A percentile compares a stretch with the other conserved stretches of the same genome.
Conservation (phyloP, 2,113 vertebrate species). For the Artemisiospiza belli region DNA sequence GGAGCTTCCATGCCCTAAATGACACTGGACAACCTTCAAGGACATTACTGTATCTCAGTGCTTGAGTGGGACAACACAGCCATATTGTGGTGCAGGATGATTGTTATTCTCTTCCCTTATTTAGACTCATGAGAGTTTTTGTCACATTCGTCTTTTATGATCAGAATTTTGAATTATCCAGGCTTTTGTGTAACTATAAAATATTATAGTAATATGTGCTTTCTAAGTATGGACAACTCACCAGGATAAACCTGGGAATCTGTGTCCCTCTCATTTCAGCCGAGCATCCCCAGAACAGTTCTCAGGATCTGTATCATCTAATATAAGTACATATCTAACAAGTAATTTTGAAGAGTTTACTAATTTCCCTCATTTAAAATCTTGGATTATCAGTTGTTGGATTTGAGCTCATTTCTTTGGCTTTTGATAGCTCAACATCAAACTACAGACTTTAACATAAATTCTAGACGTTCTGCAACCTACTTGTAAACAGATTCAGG, state of each 20-base stretch:
- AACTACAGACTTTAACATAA: neutral
- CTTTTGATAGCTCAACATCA: neutral
- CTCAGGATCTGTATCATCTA: neutral
- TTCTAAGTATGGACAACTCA: neutral
- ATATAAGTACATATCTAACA: neutral
- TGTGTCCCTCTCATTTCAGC: neutral
- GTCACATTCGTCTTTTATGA: neutral
- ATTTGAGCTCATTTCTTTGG: neutral
- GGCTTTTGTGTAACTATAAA: neutral
- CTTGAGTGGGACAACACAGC: neutral
- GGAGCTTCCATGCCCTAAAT: neutral
- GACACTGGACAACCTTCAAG: neutral
- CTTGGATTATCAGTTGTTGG: neutral
- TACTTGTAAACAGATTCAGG: neutral
- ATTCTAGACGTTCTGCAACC: neutral
- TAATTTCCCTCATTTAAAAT: neutral
- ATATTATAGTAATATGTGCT: neutral
- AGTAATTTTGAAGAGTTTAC: neutral
- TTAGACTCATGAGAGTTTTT: neutral
- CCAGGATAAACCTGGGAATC: neutral
- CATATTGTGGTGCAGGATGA: neutral
- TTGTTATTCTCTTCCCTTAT: neutral
- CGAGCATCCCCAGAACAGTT: fast-evolving
- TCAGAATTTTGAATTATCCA: neutral
- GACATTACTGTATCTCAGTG: neutral